These are phyloP conservation scores for Scaptomyza cyrtandrae DNA, from an alignment of 2,888 invertebrate genomes.

Conservation along the genomic window DNA sequence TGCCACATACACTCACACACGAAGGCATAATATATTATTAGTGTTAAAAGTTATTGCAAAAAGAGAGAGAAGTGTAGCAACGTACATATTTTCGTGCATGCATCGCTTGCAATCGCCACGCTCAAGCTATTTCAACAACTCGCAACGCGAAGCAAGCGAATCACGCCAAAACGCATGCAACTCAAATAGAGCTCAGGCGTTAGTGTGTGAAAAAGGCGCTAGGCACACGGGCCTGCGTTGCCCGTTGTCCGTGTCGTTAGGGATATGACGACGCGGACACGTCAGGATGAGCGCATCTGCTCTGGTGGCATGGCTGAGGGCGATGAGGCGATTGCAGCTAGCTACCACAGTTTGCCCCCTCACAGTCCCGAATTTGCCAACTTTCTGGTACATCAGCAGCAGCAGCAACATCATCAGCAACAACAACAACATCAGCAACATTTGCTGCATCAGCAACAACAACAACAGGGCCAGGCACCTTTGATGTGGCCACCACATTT, in stretches of 20 bases:
- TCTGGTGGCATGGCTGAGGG: constrained; percentile 47
- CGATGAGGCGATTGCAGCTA: constrained; percentile 38
- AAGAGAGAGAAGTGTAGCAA: constrained; percentile 46
- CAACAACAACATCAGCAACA: constrained; percentile 22
- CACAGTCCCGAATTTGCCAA: constrained; percentile 59
- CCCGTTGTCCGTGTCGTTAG: constrained; percentile 30
- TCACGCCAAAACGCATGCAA: constrained; percentile 49
- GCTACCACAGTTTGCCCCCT: constrained; percentile 55
- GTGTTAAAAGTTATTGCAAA: constrained; percentile 62
- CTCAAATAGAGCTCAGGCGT: constrained; percentile 55
- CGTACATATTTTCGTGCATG: constrained; percentile 37
- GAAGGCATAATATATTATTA: constrained; percentile 62
- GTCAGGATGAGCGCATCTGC: constrained; percentile 66
- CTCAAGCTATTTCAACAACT: constrained; percentile 12
- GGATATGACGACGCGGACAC: constrained; percentile 70
- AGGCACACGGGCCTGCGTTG: constrained; percentile 22
- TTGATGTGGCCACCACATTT: constrained; percentile 63
- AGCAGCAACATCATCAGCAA: constrained; percentile 33
- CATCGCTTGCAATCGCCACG: constrained; percentile 16
- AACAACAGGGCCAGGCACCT: constrained; percentile 53
- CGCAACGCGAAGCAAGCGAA: constrained; percentile 14
- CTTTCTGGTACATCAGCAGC: constrained; percentile 64
- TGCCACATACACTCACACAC: constrained; percentile 71
- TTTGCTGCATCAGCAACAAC: constrained; percentile 47
- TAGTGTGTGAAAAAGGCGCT: constrained; percentile 47